Evolutionary conservation across 2,113 vertebrate genomes (phyloP).

Genomic region (Tetraodon nigroviridis): DNA sequence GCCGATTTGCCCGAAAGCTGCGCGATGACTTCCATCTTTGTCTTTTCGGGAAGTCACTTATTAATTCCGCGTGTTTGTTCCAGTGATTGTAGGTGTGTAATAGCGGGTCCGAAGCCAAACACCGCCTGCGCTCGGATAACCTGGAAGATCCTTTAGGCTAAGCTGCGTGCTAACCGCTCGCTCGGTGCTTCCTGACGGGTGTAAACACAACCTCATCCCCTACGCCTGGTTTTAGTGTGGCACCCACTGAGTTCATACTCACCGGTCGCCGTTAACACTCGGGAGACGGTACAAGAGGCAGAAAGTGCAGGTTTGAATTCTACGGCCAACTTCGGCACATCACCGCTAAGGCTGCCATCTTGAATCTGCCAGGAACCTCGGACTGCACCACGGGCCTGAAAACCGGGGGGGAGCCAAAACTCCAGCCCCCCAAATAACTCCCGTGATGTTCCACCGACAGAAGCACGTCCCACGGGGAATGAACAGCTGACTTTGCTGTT

Average conservation of each 20-base stretch:
- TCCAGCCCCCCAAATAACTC: not conserved
- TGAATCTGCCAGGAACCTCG: constrained; percentile 38
- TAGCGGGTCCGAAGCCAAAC: no score
- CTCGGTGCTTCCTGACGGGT: constrained; percentile 30
- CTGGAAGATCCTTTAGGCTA: no score
- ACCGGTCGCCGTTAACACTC: not conserved
- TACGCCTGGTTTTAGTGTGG: no score
- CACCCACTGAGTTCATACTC: not conserved
- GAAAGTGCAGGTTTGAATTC: not conserved
- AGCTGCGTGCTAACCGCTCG: no score
- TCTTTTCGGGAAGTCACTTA: no score
- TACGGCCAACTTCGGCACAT: constrained; percentile 52
- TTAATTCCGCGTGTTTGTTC: no score
- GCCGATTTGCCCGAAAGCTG: not conserved
- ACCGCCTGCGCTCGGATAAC: no score
- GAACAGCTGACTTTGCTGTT: no score
- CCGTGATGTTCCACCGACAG: not conserved
- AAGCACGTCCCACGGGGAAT: not conserved
- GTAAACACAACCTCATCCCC: no score
- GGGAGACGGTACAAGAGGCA: no score
- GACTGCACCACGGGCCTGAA: constrained; percentile 38
- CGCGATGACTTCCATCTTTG: no score
- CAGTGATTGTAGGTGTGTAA: no score
- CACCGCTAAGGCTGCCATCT: constrained; percentile 50
- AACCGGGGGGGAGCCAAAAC: constrained; percentile 9